Base-by-base conservation (phyloP, 2,797 vertebrate species). In the Champsocephalus esox region DNA sequence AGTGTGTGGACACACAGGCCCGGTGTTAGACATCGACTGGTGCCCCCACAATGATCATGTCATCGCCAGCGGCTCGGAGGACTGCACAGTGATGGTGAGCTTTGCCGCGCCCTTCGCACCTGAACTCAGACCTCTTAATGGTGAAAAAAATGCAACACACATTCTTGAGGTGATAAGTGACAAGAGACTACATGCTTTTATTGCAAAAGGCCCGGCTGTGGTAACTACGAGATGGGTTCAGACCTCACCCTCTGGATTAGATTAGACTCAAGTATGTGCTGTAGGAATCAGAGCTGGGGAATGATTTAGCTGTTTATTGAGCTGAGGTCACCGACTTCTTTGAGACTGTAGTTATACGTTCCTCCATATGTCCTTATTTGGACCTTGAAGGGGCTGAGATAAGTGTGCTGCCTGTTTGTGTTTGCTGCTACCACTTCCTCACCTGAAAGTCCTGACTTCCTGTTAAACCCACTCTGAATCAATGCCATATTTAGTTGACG, bases 1-100 rank as follows among this genome's bases (percentile, higher is more conserved):
- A 32, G 98, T 99, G 76, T 99, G 98, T 80, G 98, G 98, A 38
- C 98, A 99, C 94, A 99, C 97, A 2, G 98, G 97, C 41, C 98
- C 97, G 0, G 98, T 99, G 92, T 93, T 99, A 63, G 98, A 99
- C 93, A 98, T 99, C 7, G 98, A 99, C 21, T 99, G 98, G 98
- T 99, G 98, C 80, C 98, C 98, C 48, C 97, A 99, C 77, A 97
- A 99, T 0, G 98, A 99, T 84, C 96, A 99, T 12, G 96, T 99
- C 79, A 97, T 99, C 2, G 98, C 98, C 92, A 99, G 98, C 0
- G 96, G 97, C 68, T 99, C 98, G 0, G 98, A 99, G 92, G 98
- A 99, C 92, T 99, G 97, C 95, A 97, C 96, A 0, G 95, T 99
- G 70, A 98, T 98, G 98, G 98, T 99, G 93, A 93, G 94, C 46